Evolutionary conservation across 2,888 invertebrate genomes (phyloP).

Genomic region (Arge pagana): DNA sequence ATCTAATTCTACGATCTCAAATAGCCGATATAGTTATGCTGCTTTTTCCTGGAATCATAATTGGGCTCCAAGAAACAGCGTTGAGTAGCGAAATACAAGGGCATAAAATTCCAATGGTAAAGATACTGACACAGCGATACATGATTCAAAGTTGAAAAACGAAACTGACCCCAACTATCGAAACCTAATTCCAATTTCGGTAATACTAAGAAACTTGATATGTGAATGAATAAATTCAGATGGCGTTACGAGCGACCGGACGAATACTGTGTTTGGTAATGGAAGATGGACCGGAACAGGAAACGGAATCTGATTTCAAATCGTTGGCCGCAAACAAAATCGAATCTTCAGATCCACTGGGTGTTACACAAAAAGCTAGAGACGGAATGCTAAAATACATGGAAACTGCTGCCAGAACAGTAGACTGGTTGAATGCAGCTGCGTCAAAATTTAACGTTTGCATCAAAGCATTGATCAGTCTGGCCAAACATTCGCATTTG

Average conservation of each 20-base stretch:
- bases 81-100: slow-evolving; percentile 65
- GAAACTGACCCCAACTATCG: too few species aligned
- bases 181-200: too few species aligned
- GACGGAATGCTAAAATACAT: slow-evolving; percentile 55
- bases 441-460: slow-evolving; percentile 63
- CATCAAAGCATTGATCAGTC: slow-evolving; percentile 59
- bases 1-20: slow-evolving; percentile 60
- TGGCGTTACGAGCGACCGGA: slow-evolving; percentile 58
- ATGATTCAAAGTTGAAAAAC: too few species aligned
- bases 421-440: slow-evolving; percentile 65
- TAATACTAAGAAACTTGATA: too few species aligned
- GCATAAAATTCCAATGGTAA: slow-evolving; percentile 66
- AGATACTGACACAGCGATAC: too few species aligned
- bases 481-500: slow-evolving; percentile 66
- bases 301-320: slow-evolving; percentile 27
- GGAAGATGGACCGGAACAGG: slow-evolving; percentile 50
- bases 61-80: slow-evolving; percentile 65
- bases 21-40: slow-evolving; percentile 65
- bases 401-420: slow-evolving; percentile 54
- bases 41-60: slow-evolving; percentile 69
- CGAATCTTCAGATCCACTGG: slow-evolving; percentile 35
- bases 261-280: slow-evolving; percentile 58
- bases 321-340: slow-evolving; percentile 33
- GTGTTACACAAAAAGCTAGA: slow-evolving; percentile 37
- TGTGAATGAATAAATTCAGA: slow-evolving; percentile 40